Evolutionary conservation across 2,888 invertebrate species (phyloP).

Genomic region (Campoletis raptor): DNA sequence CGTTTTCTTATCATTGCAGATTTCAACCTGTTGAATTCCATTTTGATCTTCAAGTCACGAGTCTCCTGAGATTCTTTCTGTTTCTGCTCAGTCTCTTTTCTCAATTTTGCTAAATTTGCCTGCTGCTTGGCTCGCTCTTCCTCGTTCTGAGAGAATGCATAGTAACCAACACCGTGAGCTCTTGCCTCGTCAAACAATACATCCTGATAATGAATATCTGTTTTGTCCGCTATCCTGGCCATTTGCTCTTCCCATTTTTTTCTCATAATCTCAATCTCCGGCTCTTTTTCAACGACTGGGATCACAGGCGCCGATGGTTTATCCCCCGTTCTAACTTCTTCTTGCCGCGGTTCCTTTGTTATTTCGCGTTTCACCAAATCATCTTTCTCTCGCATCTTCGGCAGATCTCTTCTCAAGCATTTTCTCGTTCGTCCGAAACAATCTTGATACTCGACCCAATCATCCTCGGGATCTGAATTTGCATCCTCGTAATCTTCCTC

Average conservation of each 20-base stretch:
- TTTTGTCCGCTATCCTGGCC: conserved; percentile 89
- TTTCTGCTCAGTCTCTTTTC: conserved; percentile 89
- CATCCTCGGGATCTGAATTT: conserved; percentile 81
- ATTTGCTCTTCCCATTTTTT: conserved; percentile 96
- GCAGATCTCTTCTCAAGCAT: conserved; percentile 92
- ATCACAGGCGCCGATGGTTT: conserved; percentile 48
- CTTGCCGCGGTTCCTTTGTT: conserved; percentile 60
- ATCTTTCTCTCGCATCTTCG: conserved; percentile 89
- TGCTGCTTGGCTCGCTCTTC: conserved; percentile 92
- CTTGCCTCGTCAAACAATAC: conserved; percentile 96
- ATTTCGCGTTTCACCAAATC: conserved; percentile 80
- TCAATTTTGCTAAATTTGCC: conserved; percentile 89
- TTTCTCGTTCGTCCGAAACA: conserved; percentile 94
- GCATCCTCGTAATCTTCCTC: conserved; percentile 74
- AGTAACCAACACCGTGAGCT: conserved; percentile 96
- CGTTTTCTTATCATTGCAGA: conserved; percentile 91
- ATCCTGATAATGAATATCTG: conserved; percentile 96
- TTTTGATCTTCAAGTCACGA: conserved; percentile 88
- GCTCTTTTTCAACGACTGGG: conserved; percentile 75
- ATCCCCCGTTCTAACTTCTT: conserved; percentile 73
- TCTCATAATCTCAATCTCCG: conserved; percentile 88
- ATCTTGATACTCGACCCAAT: conserved; percentile 95
- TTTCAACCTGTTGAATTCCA: conserved; percentile 89
- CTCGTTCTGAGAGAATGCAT: conserved; percentile 95
- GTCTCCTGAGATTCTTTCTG: conserved; percentile 89